Conservation (phyloP, 2,113 vertebrate species). For the Tragelaphus imberbis region DNA sequence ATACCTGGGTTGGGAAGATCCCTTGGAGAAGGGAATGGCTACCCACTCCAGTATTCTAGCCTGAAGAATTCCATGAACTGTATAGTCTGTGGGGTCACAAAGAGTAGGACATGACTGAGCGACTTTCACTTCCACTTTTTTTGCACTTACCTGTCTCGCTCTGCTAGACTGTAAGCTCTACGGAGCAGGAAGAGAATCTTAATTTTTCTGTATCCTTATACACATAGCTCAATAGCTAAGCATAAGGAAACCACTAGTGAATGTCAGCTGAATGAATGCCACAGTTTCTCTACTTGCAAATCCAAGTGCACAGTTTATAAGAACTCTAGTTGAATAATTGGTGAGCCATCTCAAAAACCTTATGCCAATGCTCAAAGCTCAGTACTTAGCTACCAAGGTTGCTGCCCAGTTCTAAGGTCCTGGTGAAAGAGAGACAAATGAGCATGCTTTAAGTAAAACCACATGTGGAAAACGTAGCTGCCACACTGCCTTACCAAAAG, state of each 20-base stretch:
- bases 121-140: background rate
- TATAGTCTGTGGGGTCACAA: background rate
- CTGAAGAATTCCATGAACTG: background rate
- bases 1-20: background rate
- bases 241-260: conserved; percentile 4
- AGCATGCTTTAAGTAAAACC: conserved; percentile 33
- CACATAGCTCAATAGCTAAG: background rate
- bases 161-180: background rate
- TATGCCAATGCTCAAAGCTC: background rate
- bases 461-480: background rate
- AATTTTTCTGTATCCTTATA: background rate
- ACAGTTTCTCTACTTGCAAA: background rate
- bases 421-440: background rate
- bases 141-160: background rate
- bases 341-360: background rate
- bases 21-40: background rate
- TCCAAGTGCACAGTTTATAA: conserved; percentile 3
- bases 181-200: background rate
- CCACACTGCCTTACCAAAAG: background rate
- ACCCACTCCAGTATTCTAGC: background rate
- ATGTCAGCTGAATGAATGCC: background rate
- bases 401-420: background rate
- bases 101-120: background rate
- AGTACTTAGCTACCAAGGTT: background rate
- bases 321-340: background rate